Percentiles rank a stretch among this genome's conserved stretches.
Conservation (phyloP, 2,113 vertebrate genomes). For the Quiscalus mexicanus region DNA sequence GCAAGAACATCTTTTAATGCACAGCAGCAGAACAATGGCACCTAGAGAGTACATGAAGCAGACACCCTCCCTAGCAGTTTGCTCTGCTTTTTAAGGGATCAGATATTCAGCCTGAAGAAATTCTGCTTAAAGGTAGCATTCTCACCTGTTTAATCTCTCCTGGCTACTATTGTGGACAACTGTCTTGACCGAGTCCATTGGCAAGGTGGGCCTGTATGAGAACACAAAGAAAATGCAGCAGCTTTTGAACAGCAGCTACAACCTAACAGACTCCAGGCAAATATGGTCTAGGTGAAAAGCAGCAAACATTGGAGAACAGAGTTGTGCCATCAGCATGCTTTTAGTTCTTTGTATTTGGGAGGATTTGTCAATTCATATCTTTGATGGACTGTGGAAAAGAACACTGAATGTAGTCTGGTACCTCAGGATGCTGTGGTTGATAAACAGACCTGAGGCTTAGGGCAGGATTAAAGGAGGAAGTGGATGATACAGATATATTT, state of each 20-base stretch:
- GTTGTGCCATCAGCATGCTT: not conserved
- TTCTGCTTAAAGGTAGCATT: not conserved
- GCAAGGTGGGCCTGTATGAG: not conserved
- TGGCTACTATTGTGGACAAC: not conserved
- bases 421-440: not conserved
- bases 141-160: not conserved
- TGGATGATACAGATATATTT: not conserved
- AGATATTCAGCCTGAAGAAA: not conserved
- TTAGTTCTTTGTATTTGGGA: not conserved
- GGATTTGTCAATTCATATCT: not conserved
- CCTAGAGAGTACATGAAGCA: not conserved
- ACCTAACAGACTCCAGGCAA: not conserved
- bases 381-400: not conserved
- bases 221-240: not conserved
- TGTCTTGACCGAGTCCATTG: not conserved
- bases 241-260: not conserved
- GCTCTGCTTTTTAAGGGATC: not conserved
- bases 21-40: not conserved
- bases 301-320: not conserved
- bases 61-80: not conserved
- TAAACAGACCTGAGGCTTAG: not conserved
- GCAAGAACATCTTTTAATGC: not conserved
- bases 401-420: not conserved
- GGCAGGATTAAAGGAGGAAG: not conserved
- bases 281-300: not conserved